A percentile compares a stretch with the other conserved stretches of the same genome.
Evolutionary conservation across 2,113 vertebrate genomes (phyloP).

Genomic region (Ameiurus melas): DNA sequence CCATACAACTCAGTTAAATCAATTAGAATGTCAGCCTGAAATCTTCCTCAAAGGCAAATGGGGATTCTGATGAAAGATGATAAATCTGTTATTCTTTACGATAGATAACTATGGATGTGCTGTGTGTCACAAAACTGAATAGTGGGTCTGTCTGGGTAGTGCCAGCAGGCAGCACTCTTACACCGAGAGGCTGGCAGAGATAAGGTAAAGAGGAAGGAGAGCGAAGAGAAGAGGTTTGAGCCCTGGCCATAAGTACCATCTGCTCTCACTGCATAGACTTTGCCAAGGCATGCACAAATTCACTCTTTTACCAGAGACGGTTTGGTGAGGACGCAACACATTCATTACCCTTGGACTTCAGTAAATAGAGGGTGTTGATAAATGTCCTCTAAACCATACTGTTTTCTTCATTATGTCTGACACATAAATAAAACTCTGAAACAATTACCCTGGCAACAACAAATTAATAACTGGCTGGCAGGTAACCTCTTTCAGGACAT

Average conservation of each 20-base stretch:
- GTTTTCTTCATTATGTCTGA: constrained; percentile 42
- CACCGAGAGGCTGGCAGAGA: constrained; percentile 86
- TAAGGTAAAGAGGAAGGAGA: constrained; percentile 58
- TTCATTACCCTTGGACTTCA: constrained; percentile 32
- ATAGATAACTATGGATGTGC: constrained; percentile 32
- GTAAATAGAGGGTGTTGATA: constrained; percentile 33
- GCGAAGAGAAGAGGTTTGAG: constrained; percentile 59
- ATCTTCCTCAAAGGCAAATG: constrained; percentile 3
- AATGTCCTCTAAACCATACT: constrained; percentile 39
- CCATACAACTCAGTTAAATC: background rate
- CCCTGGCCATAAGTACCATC: constrained; percentile 90
- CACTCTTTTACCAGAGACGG: constrained; percentile 36
- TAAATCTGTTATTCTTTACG: constrained; percentile 24
- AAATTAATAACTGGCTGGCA: constrained; percentile 52
- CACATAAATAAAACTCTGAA: constrained; percentile 42
- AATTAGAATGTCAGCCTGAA: background rate
- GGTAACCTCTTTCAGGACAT: constrained; percentile 49
- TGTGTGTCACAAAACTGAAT: constrained; percentile 79
- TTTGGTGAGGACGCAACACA: constrained; percentile 28
- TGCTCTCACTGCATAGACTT: constrained; percentile 83
- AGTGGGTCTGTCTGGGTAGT: constrained; percentile 81
- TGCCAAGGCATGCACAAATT: constrained; percentile 88
- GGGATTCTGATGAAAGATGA: background rate
- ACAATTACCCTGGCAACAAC: constrained; percentile 26
- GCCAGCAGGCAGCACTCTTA: constrained; percentile 86